phyloP scores from a whole-genome alignment of 2,113 vertebrate genomes.

The Tonatia bakeri region DNA sequence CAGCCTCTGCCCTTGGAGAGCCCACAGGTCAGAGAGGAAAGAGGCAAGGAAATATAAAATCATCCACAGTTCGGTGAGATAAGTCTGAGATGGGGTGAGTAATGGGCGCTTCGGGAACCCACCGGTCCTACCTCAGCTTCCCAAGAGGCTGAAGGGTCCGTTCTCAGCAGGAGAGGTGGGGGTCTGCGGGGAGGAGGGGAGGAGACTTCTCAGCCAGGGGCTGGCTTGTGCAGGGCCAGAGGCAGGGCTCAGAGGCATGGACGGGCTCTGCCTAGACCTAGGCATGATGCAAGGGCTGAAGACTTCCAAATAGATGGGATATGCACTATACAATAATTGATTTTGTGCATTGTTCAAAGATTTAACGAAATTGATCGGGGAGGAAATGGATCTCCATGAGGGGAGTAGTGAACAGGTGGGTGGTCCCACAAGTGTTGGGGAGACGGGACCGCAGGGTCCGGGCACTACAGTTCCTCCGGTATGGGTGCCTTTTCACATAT shows the following conservation, averaged over 20 bases:
- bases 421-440: rapidly evolving
- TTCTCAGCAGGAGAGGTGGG: not conserved
- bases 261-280: not conserved
- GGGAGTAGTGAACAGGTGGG: rapidly evolving
- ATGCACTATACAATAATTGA: rapidly evolving
- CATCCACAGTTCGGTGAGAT: rapidly evolving
- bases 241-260: rapidly evolving
- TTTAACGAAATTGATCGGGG: not conserved
- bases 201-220: not conserved
- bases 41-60: not conserved
- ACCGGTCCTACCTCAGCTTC: not conserved
- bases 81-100: not conserved
- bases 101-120: not conserved
- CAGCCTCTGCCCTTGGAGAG: not conserved
- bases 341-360: not conserved
- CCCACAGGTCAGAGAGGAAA: not conserved
- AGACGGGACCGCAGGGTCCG: not conserved
- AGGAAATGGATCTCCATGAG: not conserved
- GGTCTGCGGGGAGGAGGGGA: not conserved
- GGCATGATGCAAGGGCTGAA: not conserved
- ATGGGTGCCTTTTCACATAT: rapidly evolving
- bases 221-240: too few species aligned
- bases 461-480: not conserved
- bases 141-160: not conserved
- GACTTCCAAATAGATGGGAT: not conserved